Evolutionary conservation across 2,888 invertebrate species (phyloP), one percentile per base, ranked within the genome.

Genomic region (Dasypogon diadema): DNA sequence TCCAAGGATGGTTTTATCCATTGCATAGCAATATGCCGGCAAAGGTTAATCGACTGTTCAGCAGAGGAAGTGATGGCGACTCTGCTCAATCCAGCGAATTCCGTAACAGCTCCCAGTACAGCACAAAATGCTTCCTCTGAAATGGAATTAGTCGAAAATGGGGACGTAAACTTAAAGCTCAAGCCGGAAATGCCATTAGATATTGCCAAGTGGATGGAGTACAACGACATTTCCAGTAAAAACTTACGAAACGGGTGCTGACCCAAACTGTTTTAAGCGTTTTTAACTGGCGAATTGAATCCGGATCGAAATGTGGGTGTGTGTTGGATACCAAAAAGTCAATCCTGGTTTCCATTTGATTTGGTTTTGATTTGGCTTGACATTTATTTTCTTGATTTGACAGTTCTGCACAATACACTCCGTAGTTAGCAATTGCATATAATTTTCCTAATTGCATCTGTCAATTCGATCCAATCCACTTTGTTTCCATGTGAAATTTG

Each of bases 1-100:
- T 87, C 92, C 2, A 82, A 82, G n/a, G 95, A 96, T 81, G 89
- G 90, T 24, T 93, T 92, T 85, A 87, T 92, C n/a, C 88, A 89
- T 70, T 87, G 86, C 78, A 88, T 89, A 58, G 87, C 87, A 30
- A 83, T 88, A 74, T 88, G 88, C 76, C 85, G 86, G 24, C 87
- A 87, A 75, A 85, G 89, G 1, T 81, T 89, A 42, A 84, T 87
- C n/a, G 85, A 88, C 77, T 87, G 88, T 77, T 87, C 87, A 75
- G 87, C 87, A 48, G 88, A 89, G 42, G 85, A 87, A 16, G 83
- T 89, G 1, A 88, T 89, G 85, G 81, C 82, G 1, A 86, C 87
- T 46, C 81, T 89, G 34, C 75, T 85, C 4, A 77, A 82, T 24
- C 46, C 68, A n/a, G 74, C 51, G 6, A 42, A 63, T 34, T 14